Conservation (phyloP, 2,888 invertebrate genomes). For the Drosophila paranaensis region DNA sequence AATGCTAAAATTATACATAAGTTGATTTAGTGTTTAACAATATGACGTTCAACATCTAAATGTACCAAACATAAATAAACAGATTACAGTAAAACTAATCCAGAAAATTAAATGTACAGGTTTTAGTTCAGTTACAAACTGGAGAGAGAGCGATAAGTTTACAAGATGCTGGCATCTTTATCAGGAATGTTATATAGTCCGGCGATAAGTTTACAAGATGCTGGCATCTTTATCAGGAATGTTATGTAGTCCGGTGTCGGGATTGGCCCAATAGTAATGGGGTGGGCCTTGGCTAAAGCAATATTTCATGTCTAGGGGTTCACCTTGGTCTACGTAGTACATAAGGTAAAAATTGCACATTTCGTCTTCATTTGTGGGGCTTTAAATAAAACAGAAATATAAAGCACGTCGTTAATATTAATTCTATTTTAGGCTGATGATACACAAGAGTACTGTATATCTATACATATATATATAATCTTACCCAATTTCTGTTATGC, state of each 20-base stretch:
- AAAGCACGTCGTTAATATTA: not conserved
- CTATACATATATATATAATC: constrained; percentile 46
- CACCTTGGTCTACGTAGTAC: constrained; percentile 93
- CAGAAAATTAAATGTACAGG: constrained; percentile 71
- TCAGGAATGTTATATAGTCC: constrained; percentile 91
- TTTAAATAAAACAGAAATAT: constrained; percentile 78
- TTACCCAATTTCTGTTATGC: constrained; percentile 91
- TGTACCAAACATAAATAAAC: constrained; percentile 31
- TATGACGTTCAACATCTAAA: constrained; percentile 71
- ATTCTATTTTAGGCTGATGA: not conserved
- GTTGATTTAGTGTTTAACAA: constrained; percentile 56
- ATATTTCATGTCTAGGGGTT: constrained; percentile 91
- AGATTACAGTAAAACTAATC: constrained; percentile 53
- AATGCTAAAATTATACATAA: constrained; percentile 32
- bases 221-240: constrained; percentile 91
- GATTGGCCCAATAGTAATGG: constrained; percentile 91
- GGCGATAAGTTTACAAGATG: constrained; percentile 78
- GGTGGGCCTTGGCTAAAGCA: constrained; percentile 95
- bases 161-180: constrained; percentile 87
- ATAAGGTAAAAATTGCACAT: constrained; percentile 98
- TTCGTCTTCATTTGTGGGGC: constrained; percentile 93
- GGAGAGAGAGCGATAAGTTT: constrained; percentile 47
- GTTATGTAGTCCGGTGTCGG: constrained; percentile 88
- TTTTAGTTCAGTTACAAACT: constrained; percentile 53
- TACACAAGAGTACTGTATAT: not conserved